phyloP scores from a whole-genome alignment of 2,113 vertebrate species.

The Marmota monax region DNA sequence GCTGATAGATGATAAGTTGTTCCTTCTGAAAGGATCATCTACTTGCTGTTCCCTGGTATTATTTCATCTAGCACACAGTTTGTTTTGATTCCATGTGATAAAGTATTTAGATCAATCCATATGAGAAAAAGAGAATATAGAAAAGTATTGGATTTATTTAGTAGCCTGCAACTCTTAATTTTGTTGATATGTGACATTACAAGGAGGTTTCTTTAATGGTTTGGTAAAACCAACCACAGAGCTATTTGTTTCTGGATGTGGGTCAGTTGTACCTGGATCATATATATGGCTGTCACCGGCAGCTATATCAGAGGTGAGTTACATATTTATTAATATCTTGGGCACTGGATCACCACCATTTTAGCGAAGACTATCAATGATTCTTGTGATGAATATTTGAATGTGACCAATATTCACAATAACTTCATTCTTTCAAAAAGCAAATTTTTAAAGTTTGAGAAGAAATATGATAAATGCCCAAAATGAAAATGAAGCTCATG shows the following conservation, averaged over 20 bases:
- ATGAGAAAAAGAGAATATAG: neutral
- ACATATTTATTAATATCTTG: slow-evolving; percentile 52
- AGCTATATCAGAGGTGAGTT: neutral
- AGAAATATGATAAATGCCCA: slow-evolving; percentile 71
- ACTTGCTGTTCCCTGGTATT: neutral
- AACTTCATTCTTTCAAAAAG: slow-evolving; percentile 51
- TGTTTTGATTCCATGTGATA: neutral
- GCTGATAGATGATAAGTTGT: neutral
- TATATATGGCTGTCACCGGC: neutral
- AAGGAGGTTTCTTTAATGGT: slow-evolving; percentile 66
- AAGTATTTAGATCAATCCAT: neutral
- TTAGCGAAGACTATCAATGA: slow-evolving; percentile 55
- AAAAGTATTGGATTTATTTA: slow-evolving; percentile 53
- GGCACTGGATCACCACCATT: slow-evolving; percentile 37
- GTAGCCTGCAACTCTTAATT: slow-evolving; percentile 15
- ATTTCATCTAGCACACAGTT: neutral
- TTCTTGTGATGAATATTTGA: slow-evolving; percentile 60
- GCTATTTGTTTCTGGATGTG: slow-evolving; percentile 60
- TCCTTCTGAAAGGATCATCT: neutral
- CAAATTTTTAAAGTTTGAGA: slow-evolving; percentile 59
- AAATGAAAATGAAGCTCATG: slow-evolving; percentile 63
- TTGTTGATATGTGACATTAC: slow-evolving; percentile 58
- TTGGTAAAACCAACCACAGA: slow-evolving; percentile 72
- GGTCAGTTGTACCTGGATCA: slow-evolving; percentile 57
- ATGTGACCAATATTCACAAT: slow-evolving; percentile 59